Conservation (phyloP, 2,888 invertebrate genomes). For the Volucella inanis region DNA sequence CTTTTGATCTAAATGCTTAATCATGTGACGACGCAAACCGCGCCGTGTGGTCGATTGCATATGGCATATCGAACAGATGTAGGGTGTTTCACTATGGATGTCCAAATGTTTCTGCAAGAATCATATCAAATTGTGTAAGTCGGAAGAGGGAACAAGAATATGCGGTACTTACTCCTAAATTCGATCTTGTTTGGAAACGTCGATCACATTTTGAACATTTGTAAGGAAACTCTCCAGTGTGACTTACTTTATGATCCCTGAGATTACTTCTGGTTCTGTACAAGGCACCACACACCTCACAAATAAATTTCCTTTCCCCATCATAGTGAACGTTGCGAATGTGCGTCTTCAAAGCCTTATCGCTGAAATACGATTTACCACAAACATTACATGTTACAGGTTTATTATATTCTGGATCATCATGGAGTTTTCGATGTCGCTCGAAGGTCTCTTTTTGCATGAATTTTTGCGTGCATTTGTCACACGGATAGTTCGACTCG, state of each 20-base stretch:
- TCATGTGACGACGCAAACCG: slow-evolving; percentile 65
- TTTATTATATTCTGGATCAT: slow-evolving; percentile 61
- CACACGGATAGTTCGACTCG: slow-evolving; percentile 62
- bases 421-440: slow-evolving; percentile 51
- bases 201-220: slow-evolving; percentile 64
- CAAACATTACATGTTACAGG: slow-evolving; percentile 59
- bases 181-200: slow-evolving; percentile 62
- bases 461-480: slow-evolving; percentile 58
- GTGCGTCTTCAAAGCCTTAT: slow-evolving; percentile 60
- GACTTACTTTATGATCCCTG: slow-evolving; percentile 60
- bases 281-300: slow-evolving; percentile 67
- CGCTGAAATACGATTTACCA: slow-evolving; percentile 51
- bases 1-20: slow-evolving; percentile 68
- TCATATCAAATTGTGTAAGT: not conserved
- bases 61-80: slow-evolving; percentile 58
- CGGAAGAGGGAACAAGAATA: not conserved
- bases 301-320: slow-evolving; percentile 59
- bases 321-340: slow-evolving; percentile 59
- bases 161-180: slow-evolving; percentile 47
- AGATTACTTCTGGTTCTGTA: slow-evolving; percentile 63
- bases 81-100: slow-evolving; percentile 68
- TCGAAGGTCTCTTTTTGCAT: slow-evolving; percentile 68
- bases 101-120: slow-evolving; percentile 63
- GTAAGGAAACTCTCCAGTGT: slow-evolving; percentile 64
- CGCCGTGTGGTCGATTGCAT: slow-evolving; percentile 65